phyloP scores from a whole-genome alignment of 2,113 vertebrate species.

The Panthera uncia region DNA sequence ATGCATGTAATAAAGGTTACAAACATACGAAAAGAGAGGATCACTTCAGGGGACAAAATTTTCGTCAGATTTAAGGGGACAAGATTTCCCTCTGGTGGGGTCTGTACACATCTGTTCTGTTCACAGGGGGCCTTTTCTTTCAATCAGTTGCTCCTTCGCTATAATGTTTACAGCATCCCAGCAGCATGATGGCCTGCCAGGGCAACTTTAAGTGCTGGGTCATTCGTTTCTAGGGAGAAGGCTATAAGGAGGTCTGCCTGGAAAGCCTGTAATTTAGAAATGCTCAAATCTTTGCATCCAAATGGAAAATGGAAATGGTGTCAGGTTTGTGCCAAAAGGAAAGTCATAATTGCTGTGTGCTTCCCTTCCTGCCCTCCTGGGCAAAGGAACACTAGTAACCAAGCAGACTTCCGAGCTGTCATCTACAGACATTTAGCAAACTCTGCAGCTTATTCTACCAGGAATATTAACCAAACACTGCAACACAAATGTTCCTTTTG shows the following conservation, averaged over 20 bases:
- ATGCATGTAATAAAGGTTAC: not conserved
- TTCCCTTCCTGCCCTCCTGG: not conserved
- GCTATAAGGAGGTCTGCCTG: slow-evolving; percentile 43
- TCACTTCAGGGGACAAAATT: not conserved
- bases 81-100: not conserved
- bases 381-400: not conserved
- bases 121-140: not conserved
- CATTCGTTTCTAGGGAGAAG: not conserved
- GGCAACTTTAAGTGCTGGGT: not conserved
- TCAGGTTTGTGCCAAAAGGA: slow-evolving; percentile 64
- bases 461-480: not conserved
- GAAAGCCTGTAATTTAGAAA: slow-evolving; percentile 66
- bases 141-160: not conserved
- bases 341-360: slow-evolving; percentile 22
- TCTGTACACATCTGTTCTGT: not conserved
- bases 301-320: slow-evolving; percentile 53
- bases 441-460: not conserved
- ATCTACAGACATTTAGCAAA: not conserved
- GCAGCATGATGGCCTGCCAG: not conserved
- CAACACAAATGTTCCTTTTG: not conserved
- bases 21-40: not conserved
- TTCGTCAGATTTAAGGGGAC: not conserved
- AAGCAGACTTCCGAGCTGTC: not conserved
- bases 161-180: not conserved
- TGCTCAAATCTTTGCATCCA: slow-evolving; percentile 54